Conservation (phyloP, 2,888 invertebrate genomes). For the Kryphioiulus occultus region DNA sequence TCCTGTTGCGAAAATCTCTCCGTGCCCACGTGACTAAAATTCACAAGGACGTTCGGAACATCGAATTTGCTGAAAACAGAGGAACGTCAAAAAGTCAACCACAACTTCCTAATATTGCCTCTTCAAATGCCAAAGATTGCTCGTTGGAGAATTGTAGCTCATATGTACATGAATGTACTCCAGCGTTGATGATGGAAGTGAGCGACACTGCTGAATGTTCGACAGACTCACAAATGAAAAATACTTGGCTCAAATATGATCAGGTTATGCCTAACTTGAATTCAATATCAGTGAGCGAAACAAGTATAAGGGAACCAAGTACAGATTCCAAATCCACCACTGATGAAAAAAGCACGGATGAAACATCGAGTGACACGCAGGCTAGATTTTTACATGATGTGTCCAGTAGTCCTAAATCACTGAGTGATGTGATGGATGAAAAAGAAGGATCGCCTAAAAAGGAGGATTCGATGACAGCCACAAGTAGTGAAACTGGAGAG, state of each 20-base stretch:
- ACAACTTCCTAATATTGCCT: neutral
- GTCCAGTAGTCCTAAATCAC: neutral
- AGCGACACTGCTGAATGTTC: neutral
- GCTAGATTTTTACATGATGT: neutral
- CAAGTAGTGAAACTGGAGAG: neutral
- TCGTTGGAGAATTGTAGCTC: neutral
- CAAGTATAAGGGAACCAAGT: neutral
- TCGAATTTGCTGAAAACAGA: neutral
- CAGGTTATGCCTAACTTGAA: neutral
- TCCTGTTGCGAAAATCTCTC: neutral
- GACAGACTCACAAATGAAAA: neutral
- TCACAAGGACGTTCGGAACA: neutral
- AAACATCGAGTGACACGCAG: neutral
- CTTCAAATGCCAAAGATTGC: neutral
- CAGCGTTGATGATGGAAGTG: neutral
- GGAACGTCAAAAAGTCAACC: neutral
- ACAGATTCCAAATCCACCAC: neutral
- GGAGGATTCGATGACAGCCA: neutral
- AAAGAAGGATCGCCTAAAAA: neutral
- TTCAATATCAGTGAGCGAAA: neutral
- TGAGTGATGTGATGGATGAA: neutral
- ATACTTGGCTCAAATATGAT: neutral
- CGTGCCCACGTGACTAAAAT: neutral
- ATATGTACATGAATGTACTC: neutral
- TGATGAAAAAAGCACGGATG: slow-evolving; percentile 17